These are phyloP conservation scores for Coregonus clupeaformis DNA, from an alignment of 2,113 vertebrate genomes.

Conservation along the genomic window DNA sequence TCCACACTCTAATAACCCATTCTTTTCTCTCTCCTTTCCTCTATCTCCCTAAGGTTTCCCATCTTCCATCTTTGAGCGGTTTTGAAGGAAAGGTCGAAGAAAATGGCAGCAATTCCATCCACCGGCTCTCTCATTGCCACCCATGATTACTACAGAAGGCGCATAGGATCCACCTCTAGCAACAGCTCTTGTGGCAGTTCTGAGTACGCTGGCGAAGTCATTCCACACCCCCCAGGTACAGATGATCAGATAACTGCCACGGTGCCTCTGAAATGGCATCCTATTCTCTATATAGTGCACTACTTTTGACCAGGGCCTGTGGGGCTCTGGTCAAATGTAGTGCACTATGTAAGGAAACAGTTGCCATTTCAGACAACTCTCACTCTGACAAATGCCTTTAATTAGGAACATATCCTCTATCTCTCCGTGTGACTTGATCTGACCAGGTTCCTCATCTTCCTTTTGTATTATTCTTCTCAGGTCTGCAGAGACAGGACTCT, in stretches of 20 bases:
- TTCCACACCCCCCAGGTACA: conserved; percentile 86
- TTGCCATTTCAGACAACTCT: too few relatives aligned
- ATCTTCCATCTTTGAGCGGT: conserved; percentile 33
- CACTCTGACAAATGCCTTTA: not conserved
- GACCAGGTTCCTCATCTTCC: conserved; percentile 31
- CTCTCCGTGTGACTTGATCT: not conserved
- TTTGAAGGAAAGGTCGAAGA: conserved; percentile 54
- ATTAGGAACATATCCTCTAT: conserved; percentile 10
- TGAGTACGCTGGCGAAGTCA: conserved; percentile 83
- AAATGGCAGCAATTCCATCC: conserved; percentile 95
- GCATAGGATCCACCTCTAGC: conserved; percentile 90
- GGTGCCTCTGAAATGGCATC: too few relatives aligned
- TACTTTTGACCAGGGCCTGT: too few relatives aligned
- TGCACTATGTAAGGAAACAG: too few relatives aligned
- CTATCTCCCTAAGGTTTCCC: conserved; percentile 34
- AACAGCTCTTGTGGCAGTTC: conserved; percentile 91
- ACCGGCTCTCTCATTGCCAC: conserved; percentile 92
- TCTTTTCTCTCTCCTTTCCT: not conserved
- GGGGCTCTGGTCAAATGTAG: too few relatives aligned
- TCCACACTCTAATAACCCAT: not conserved
- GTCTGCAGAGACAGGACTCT: conserved; percentile 86
- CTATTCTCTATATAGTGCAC: too few relatives aligned
- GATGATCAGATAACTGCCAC: conserved; percentile 5
- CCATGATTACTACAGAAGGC: conserved; percentile 90
- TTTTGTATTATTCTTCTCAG: conserved; percentile 53